A percentile compares a stretch with the other conserved stretches of the same genome.
phyloP scores from a whole-genome alignment of 2,113 vertebrate genomes.

The Odocoileus hemionus region DNA sequence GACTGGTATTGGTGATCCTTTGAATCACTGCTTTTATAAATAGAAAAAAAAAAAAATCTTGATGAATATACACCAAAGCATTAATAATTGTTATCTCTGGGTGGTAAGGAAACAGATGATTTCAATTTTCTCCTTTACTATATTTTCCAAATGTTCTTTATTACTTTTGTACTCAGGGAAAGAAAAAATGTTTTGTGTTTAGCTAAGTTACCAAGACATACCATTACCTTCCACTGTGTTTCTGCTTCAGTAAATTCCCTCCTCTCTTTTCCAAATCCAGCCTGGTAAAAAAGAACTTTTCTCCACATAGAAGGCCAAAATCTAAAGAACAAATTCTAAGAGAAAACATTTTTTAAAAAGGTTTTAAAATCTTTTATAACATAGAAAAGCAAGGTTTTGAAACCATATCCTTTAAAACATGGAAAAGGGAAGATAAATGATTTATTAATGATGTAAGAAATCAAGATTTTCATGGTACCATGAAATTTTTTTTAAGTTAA shows the following conservation, averaged over 20 bases:
- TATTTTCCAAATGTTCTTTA: not conserved
- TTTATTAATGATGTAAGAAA: not conserved
- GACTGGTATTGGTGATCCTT: not conserved
- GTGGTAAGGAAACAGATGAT: not conserved
- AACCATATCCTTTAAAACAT: not conserved
- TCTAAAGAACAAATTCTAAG: not conserved
- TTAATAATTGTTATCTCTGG: not conserved
- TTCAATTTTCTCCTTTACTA: constrained; percentile 8
- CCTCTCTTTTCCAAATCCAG: constrained; percentile 1
- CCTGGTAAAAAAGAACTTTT: not conserved
- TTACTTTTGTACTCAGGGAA: not conserved
- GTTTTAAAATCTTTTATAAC: not conserved
- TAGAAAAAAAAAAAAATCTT: not conserved
- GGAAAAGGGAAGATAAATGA: not conserved
- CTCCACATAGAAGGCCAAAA: not conserved
- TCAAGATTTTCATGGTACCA: not conserved
- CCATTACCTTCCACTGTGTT: not conserved
- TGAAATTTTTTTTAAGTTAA: not conserved
- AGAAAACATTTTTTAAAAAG: not conserved
- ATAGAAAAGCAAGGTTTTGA: not conserved
- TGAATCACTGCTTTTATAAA: not conserved
- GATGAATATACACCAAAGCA: not conserved
- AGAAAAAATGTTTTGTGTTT: not conserved
- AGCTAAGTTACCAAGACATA: not conserved
- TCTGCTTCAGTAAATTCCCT: constrained; percentile 9